phyloP scores from a whole-genome alignment of 2,113 vertebrate genomes.

The Tiliqua scincoides region DNA sequence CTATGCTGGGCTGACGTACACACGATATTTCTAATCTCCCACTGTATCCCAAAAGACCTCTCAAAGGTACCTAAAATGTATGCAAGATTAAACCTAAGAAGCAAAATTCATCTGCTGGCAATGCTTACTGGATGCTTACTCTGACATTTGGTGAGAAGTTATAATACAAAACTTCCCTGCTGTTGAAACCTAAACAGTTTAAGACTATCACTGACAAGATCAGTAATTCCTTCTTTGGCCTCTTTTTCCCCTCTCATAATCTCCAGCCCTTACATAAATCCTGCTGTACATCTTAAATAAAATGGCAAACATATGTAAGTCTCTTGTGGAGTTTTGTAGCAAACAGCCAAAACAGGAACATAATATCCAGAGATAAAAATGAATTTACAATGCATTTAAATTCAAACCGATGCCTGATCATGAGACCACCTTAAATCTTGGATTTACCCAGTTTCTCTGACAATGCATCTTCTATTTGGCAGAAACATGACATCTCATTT shows the following conservation, averaged over 20 bases:
- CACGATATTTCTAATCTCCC: background rate
- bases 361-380: background rate
- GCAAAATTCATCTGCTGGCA: background rate
- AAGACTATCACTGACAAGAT: conserved; percentile 47
- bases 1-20: background rate
- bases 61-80: background rate
- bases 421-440: conserved; percentile 60
- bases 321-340: conserved; percentile 45
- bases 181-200: conserved; percentile 45
- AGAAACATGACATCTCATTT: conserved; percentile 66
- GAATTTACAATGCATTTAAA: background rate
- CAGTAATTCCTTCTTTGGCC: conserved; percentile 50
- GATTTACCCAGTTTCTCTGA: conserved; percentile 58
- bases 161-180: conserved; percentile 20
- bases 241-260: conserved; percentile 28
- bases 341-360: conserved; percentile 20
- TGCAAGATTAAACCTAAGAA: background rate
- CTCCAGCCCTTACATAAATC: conserved; percentile 6
- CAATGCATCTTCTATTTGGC: conserved; percentile 62
- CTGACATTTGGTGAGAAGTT: background rate
- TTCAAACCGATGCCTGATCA: conserved; percentile 23
- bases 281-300: conserved; percentile 26
- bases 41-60: background rate
- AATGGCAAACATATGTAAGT: conserved; percentile 39
- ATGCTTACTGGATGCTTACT: background rate